phyloP scores from a whole-genome alignment of 2,888 invertebrate genomes.

The Adineta ricciae region DNA sequence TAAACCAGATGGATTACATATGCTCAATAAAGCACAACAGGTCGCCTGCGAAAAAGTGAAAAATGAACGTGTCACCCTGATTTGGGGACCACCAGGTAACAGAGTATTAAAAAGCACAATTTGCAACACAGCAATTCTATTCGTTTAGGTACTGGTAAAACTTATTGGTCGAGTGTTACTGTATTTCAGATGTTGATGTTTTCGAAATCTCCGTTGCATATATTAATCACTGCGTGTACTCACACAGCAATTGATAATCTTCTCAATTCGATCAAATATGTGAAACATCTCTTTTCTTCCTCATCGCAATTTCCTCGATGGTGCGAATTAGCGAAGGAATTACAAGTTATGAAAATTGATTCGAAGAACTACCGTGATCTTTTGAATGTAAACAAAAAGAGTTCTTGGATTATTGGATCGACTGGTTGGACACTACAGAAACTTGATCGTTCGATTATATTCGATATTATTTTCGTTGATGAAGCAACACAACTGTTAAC shows the following conservation, averaged over 20 bases:
- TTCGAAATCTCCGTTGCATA: not conserved
- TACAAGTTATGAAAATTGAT: not conserved
- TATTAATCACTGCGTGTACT: not conserved
- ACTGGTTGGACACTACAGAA: not conserved
- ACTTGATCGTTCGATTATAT: not conserved
- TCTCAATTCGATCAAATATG: not conserved
- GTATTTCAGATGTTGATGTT: not conserved
- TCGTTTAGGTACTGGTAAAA: not conserved
- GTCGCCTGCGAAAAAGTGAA: not conserved
- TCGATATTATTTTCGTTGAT: not conserved
- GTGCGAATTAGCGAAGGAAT: not conserved
- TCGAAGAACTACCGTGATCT: not conserved
- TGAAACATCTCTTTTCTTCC: not conserved
- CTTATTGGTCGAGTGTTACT: not conserved
- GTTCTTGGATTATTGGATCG: not conserved
- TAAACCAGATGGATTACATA: not conserved
- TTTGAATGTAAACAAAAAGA: not conserved
- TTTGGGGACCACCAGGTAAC: not conserved
- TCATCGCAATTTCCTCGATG: not conserved
- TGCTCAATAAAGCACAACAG: not conserved
- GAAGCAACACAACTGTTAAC: not conserved
- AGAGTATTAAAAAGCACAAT: too few species aligned
- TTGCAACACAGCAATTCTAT: not conserved
- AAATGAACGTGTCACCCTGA: not conserved
- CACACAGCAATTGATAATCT: not conserved